Evolutionary conservation across 2,888 invertebrate species (phyloP), one percentile per base, ranked within the genome.

Genomic region (Thysanoteuthis rhombus): DNA sequence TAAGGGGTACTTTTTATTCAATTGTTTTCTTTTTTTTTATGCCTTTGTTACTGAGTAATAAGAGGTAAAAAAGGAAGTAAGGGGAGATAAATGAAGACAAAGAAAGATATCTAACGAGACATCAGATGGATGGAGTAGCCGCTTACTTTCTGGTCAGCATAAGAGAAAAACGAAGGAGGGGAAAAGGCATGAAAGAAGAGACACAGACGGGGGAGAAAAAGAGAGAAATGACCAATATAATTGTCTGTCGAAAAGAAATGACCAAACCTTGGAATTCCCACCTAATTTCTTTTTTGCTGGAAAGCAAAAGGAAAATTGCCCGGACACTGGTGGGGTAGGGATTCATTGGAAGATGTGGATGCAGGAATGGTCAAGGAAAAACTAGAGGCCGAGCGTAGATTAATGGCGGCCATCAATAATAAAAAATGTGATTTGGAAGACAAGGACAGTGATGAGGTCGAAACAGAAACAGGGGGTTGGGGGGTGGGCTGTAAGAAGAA

Each of bases 391-490:
- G 75, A 36, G n/a, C 75, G 25, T 75, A 75, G 75, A 75, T 75
- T 75, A 75, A 75, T 75, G 75, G 75, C 75, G n/a, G 19, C 75
- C 75, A 75, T 75, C 75, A 75, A 75, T 75, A 75, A 75, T 32
- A 75, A n/a, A 75, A 75, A 75, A 75, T 75, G 75, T n/a, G n/a
- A 75, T 75, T 75, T 75, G n/a, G 75, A n/a, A 75, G 75, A 75
- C 75, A 75, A n/a, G 75, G 75, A 36, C 16, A 36, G n/a, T 75
- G 75, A 75, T 75, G 75, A 75, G 75, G 75, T 8, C 36, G 75
- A 75, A 36, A 75, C 3, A 36, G 75, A 75, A 75, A 5, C 32
- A 25, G 25, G 58, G 28, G 58, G 25, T 8, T n/a, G n/a, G n/a
- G 12, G 10, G 75, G n/a, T 10, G 36, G 36, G n/a, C 12, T 16